Conservation (phyloP, 2,113 vertebrate species). For the pig (Sus scrofa) region DNA sequence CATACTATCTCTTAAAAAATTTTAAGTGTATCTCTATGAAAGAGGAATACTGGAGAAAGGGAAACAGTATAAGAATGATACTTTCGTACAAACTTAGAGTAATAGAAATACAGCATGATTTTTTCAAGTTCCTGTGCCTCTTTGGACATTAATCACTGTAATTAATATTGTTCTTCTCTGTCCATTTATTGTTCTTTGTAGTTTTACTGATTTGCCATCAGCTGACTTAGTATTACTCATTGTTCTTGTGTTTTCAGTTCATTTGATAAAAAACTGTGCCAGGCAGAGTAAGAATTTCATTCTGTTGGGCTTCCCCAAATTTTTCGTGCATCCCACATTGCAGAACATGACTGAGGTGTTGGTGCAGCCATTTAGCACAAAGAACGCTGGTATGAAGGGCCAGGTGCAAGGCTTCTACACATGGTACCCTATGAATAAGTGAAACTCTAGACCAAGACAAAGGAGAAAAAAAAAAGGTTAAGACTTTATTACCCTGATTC, state of each 20-base stretch:
- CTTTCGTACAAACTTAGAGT: neutral
- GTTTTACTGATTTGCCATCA: neutral
- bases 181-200: neutral
- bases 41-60: neutral
- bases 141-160: neutral
- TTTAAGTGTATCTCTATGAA: neutral
- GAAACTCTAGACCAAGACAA: neutral
- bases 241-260: neutral
- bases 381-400: neutral
- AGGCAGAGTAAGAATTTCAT: neutral
- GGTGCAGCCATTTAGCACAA: neutral
- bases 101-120: neutral
- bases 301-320: neutral
- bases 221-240: neutral
- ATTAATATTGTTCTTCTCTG: neutral
- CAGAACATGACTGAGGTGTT: neutral
- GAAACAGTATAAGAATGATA: neutral
- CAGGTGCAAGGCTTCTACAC: no score
- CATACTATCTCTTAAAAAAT: neutral
- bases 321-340: neutral
- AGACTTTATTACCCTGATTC: neutral
- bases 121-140: neutral
- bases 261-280: neutral
- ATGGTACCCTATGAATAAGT: neutral
- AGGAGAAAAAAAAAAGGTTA: neutral